These are phyloP conservation scores for Leptinotarsa defecta DNA, from an alignment of 1,140 invertebrate species.

Conservation along the genomic window DNA sequence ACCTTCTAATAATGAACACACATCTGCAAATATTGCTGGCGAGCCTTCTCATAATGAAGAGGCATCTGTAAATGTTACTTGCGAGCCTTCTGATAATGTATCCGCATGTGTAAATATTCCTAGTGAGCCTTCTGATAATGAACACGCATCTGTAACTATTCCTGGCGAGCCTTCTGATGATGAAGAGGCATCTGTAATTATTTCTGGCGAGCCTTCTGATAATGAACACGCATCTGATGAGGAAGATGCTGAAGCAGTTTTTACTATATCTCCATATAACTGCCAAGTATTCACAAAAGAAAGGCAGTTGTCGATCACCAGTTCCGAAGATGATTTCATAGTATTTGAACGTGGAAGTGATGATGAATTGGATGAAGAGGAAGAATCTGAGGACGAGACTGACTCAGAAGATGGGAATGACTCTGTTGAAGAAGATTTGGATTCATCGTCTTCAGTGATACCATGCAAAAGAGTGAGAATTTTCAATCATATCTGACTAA, in stretches of 20 bases:
- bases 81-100: slow-evolving; percentile 10
- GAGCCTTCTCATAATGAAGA: background rate
- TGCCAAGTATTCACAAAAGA: background rate
- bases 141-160: background rate
- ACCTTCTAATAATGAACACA: background rate
- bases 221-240: slow-evolving; percentile 19
- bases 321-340: slow-evolving; percentile 49
- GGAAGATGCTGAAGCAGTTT: slow-evolving; percentile 16
- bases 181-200: slow-evolving; percentile 1
- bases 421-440: slow-evolving; percentile 31
- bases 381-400: slow-evolving; percentile 23
- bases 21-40: background rate
- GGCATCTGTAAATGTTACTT: background rate
- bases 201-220: background rate
- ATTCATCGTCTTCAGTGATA: slow-evolving; percentile 9
- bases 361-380: slow-evolving; percentile 23
- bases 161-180: background rate
- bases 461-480: slow-evolving; percentile 30
- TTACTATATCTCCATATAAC: slow-evolving; percentile 13
- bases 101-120: slow-evolving; percentile 1
- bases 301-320: slow-evolving; percentile 36
- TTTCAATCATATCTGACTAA: slow-evolving; percentile 6
- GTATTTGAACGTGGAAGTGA: slow-evolving; percentile 38
- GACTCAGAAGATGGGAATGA: slow-evolving; percentile 29
- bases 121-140: background rate